Evolutionary conservation across 1,140 invertebrate genomes (phyloP).

Genomic region (Drosophila pectinifera): DNA sequence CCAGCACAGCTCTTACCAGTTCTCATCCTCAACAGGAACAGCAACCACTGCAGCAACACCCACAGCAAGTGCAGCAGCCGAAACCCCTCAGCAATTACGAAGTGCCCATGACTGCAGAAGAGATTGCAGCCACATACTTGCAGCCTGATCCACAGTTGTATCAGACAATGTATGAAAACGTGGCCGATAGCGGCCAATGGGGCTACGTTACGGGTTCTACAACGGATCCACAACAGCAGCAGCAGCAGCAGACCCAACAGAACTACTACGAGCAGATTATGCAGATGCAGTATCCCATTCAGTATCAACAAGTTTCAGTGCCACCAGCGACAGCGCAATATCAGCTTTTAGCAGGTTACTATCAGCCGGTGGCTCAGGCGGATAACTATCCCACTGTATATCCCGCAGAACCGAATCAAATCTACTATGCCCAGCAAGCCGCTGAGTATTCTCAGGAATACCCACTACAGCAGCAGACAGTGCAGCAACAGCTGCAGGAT

Average conservation of each 20-base stretch:
- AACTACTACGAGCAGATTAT: slow-evolving; percentile 80
- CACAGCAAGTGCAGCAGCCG: slow-evolving; percentile 13
- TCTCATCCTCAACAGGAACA: slow-evolving; percentile 37
- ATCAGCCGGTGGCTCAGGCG: slow-evolving; percentile 58
- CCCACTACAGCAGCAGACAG: slow-evolving; percentile 30
- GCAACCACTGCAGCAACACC: slow-evolving; percentile 20
- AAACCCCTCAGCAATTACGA: slow-evolving; percentile 46
- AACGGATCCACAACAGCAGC: slow-evolving; percentile 25
- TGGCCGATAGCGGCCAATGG: slow-evolving; percentile 79
- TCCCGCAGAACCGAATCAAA: slow-evolving; percentile 58
- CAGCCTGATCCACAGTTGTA: slow-evolving; percentile 79
- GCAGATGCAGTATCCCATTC: slow-evolving; percentile 82
- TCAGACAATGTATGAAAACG: slow-evolving; percentile 81
- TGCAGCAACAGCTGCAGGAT: slow-evolving; percentile 16
- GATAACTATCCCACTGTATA: slow-evolving; percentile 61
- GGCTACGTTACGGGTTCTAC: slow-evolving; percentile 52
- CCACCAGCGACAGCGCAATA: slow-evolving; percentile 63
- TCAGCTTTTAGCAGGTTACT: slow-evolving; percentile 71
- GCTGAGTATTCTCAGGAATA: slow-evolving; percentile 58
- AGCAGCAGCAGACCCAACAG: slow-evolving; percentile 42
- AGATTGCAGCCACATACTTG: slow-evolving; percentile 77
- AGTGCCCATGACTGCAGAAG: slow-evolving; percentile 75
- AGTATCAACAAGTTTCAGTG: slow-evolving; percentile 70
- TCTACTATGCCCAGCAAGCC: slow-evolving; percentile 64
- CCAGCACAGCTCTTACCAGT: slow-evolving; percentile 33